Evolutionary conservation across 2,888 invertebrate genomes (phyloP).

Genomic region (Athalia rosae): DNA sequence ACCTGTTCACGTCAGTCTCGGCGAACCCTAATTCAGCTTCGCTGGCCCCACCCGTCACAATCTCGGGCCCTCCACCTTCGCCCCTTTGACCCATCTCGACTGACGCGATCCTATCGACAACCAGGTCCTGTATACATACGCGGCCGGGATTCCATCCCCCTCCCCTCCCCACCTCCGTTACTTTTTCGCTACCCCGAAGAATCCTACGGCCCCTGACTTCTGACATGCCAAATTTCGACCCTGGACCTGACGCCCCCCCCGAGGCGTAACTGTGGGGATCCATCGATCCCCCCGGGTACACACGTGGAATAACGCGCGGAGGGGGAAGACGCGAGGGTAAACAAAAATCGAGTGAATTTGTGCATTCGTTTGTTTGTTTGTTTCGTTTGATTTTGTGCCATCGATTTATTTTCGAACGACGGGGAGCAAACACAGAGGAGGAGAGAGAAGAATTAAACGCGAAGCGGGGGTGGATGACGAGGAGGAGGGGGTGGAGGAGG

Average conservation of each 20-base stretch:
- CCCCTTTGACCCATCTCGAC: slow-evolving; percentile 12
- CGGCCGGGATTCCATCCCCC: no score
- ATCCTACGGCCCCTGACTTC: slow-evolving; percentile 25
- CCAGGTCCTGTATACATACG: background rate
- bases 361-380: no score
- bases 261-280: background rate
- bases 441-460: no score
- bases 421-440: no score
- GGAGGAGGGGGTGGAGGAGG: no score
- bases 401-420: no score
- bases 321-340: background rate
- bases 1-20: slow-evolving; percentile 41
- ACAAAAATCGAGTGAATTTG: no score
- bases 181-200: background rate
- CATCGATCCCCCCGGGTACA: background rate
- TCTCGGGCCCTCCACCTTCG: background rate
- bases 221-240: slow-evolving; percentile 1
- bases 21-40: slow-evolving; percentile 37
- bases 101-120: slow-evolving; percentile 40
- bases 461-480: no score
- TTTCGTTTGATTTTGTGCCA: no score
- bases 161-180: no score
- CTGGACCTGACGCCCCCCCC: background rate
- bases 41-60: background rate
- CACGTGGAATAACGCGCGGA: no score